Evolutionary conservation across 2,113 vertebrate species (phyloP).

Genomic region (Toxostoma redivivum): DNA sequence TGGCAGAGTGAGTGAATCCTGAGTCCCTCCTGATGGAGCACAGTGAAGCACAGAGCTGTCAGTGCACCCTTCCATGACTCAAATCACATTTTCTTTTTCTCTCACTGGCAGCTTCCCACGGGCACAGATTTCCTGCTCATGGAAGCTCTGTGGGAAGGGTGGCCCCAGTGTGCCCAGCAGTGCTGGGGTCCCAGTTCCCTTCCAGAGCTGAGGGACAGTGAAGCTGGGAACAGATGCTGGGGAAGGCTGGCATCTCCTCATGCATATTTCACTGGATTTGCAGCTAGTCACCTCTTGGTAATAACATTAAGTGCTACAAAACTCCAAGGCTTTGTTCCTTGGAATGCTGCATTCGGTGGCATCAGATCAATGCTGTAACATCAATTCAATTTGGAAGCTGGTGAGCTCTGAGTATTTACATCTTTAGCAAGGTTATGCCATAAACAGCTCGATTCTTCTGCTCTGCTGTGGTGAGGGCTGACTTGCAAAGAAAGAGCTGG

Average conservation of each 20-base stretch:
- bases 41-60: not conserved
- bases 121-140: slow-evolving; percentile 19
- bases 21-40: not conserved
- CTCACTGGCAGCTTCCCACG: not conserved
- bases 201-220: not conserved
- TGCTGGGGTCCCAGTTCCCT: not conserved
- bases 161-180: slow-evolving; percentile 13
- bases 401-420: slow-evolving; percentile 1
- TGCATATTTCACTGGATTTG: slow-evolving; percentile 32
- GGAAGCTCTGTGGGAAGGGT: not conserved
- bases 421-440: not conserved
- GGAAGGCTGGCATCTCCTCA: slow-evolving; percentile 37
- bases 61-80: not conserved
- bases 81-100: not conserved
- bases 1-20: not conserved
- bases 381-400: not conserved
- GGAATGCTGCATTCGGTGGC: not conserved
- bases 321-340: not conserved
- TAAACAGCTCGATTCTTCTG: not conserved
- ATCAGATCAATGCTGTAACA: not conserved
- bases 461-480: not conserved
- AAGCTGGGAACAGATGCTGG: slow-evolving; percentile 35
- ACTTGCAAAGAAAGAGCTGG: not conserved
- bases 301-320: slow-evolving; percentile 33
- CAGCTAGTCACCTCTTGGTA: slow-evolving; percentile 10